Percentiles rank a stretch among this genome's conserved stretches.
Evolutionary conservation across 2,797 vertebrate species (phyloP).

Genomic region (Tachyglossus aculeatus): DNA sequence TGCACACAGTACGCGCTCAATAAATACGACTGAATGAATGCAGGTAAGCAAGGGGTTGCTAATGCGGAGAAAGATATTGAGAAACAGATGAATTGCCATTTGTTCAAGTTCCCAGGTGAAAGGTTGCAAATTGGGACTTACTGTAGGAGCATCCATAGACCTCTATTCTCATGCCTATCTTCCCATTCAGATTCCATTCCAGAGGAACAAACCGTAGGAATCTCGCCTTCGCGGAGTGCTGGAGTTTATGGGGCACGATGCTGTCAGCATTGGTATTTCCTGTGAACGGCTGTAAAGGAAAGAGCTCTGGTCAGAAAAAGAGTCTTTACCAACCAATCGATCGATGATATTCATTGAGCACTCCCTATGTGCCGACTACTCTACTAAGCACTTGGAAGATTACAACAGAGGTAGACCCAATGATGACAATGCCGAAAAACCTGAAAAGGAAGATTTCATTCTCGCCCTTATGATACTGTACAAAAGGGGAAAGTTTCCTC

Average conservation of each 20-base stretch:
- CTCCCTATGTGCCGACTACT: too few species aligned
- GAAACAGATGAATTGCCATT: not conserved
- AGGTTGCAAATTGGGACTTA: conserved; percentile 74
- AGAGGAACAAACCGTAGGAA: conserved; percentile 92
- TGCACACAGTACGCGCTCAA: not conserved
- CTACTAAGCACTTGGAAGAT: too few species aligned
- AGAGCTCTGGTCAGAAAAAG: conserved; percentile 21
- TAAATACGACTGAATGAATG: not conserved
- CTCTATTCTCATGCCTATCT: conserved; percentile 89
- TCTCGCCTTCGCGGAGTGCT: conserved; percentile 85
- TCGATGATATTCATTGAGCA: too few species aligned
- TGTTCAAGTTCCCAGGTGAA: not conserved
- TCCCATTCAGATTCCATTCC: conserved; percentile 85
- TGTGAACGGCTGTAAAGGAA: conserved; percentile 80
- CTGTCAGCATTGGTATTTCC: conserved; percentile 91
- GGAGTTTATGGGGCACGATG: conserved; percentile 88
- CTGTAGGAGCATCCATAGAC: conserved; percentile 93
- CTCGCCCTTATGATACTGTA: too few species aligned
- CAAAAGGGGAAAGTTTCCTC: too few species aligned
- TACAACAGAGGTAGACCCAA: too few species aligned
- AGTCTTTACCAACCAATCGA: too few species aligned
- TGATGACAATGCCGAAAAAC: too few species aligned
- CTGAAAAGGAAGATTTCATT: too few species aligned
- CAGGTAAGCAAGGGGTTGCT: not conserved
- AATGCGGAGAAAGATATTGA: not conserved